A percentile compares a stretch with the other conserved stretches of the same genome.
phyloP scores from a whole-genome alignment of 2,888 invertebrate genomes.

The Caenorhabditis drosophilae region DNA sequence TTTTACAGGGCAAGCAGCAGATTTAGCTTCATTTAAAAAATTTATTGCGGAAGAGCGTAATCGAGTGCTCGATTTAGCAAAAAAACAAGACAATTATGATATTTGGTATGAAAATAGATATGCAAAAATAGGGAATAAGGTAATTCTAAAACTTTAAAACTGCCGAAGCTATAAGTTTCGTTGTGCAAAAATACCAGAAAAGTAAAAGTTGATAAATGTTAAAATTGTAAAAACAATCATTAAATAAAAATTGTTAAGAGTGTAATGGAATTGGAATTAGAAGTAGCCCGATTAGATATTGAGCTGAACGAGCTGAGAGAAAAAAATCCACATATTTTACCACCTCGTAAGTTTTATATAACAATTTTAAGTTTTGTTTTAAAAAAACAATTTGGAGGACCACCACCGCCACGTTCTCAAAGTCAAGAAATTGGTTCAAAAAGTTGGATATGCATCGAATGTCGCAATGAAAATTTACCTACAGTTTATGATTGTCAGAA shows the following conservation, averaged over 20 bases:
- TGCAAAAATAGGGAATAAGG: not conserved
- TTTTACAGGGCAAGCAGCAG: too few relatives aligned
- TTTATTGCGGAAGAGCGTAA: too few relatives aligned
- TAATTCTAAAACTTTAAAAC: not conserved
- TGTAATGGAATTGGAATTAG: not conserved
- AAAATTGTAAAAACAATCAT: constrained; percentile 1
- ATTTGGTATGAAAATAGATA: not conserved
- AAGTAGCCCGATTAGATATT: constrained; percentile 10
- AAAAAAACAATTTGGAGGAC: constrained; percentile 13
- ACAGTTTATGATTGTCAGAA: constrained; percentile 17
- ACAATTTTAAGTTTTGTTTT: constrained; percentile 1
- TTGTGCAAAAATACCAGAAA: not conserved
- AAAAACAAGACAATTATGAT: not conserved
- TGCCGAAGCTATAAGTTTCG: not conserved
- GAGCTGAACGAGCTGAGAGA: constrained; percentile 13
- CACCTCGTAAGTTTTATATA: constrained; percentile 25
- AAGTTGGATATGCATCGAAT: constrained; percentile 29
- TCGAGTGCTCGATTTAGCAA: not conserved
- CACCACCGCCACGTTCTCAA: constrained; percentile 25
- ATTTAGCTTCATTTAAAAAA: too few relatives aligned
- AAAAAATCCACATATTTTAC: constrained; percentile 15
- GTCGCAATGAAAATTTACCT: constrained; percentile 6
- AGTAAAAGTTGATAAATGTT: too few relatives aligned
- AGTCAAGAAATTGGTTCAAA: constrained; percentile 15
- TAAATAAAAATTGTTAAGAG: not conserved